Evolutionary conservation across 2,888 invertebrate genomes (phyloP), one percentile per base, ranked within the genome.

Genomic region (Lymantria dispar): DNA sequence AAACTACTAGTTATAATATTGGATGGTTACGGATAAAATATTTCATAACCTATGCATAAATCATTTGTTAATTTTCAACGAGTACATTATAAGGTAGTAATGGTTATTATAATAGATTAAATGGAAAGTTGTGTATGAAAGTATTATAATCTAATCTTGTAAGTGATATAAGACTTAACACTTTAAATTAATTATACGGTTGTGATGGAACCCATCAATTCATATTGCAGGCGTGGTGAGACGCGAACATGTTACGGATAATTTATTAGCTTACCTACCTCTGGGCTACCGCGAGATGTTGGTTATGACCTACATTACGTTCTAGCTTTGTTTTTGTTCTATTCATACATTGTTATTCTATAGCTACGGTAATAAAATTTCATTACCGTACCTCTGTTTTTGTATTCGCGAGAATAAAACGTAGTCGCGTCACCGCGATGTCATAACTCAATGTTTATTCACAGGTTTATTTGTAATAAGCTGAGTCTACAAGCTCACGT

Each of bases 111-210:
- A 53, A 64, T 62, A 54, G 55, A 60, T 62, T 63, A 54, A 56
- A 56, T 55, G 57, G 63, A 62, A 65, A 63, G 54, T 46, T 54
- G 54, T 65, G 46, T 59, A 53, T 53, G 52, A 52, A 61, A 54
- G 52, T 50, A 54, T 55, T 50, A 50, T 56, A 56, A 58, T 52
- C 52, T 57, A 45, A 56, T 62, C 63, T 52, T 52, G 45, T 58
- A 59, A 51, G 61, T 61, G 55, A 63, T 66, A 54, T 61, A 58
- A 55, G 52, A 58, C 60, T 56, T 66, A 59, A 61, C 64, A 64
- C 64, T 70, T 68, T 68, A 68, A 74, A 74, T 74, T 74, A 72
- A 78, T 77, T 74, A 33, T 33, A 74, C 70, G 62, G 72, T 70
- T 62, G 64, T 62, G 60, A 56, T 59, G 67, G 64, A 74, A 60